Percentiles rank a stretch among this genome's conserved stretches.
phyloP scores from a whole-genome alignment of 1,140 invertebrate species.

The Luehdorfia chinensis region DNA sequence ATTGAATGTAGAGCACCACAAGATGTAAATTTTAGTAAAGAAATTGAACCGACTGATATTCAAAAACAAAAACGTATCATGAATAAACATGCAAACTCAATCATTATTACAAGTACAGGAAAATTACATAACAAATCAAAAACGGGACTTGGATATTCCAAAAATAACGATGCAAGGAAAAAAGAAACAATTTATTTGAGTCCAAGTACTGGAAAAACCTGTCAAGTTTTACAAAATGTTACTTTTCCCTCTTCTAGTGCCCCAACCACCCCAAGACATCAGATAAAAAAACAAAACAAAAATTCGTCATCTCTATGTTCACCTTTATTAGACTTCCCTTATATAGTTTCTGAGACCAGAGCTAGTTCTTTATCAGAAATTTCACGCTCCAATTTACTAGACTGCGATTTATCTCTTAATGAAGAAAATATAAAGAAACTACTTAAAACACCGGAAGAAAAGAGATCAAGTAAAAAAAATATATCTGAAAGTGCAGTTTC shows the following conservation, averaged over 20 bases:
- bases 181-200: not conserved
- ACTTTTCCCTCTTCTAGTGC: not conserved
- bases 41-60: too few relatives aligned
- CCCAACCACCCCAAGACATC: not conserved
- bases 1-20: too few relatives aligned
- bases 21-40: too few relatives aligned
- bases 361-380: conserved; percentile 20
- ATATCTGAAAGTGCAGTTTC: conserved; percentile 17
- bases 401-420: not conserved
- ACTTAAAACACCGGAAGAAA: conserved; percentile 17
- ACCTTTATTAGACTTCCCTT: conserved; percentile 17
- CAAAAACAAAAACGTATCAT: too few relatives aligned
- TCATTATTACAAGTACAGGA: conserved; percentile 16
- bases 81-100: not conserved
- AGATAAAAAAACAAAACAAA: conserved; percentile 11
- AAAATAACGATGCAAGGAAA: conserved; percentile 6
- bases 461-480: conserved; percentile 18
- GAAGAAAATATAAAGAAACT: not conserved
- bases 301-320: conserved; percentile 19
- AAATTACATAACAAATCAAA: conserved; percentile 14
- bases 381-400: conserved; percentile 13
- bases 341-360: conserved; percentile 17
- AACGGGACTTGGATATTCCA: conserved; percentile 6
- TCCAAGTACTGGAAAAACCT: conserved; percentile 14
- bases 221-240: not conserved